Base-by-base conservation (phyloP, 2,888 invertebrate genomes). In the Drosophila kanekoi region DNA sequence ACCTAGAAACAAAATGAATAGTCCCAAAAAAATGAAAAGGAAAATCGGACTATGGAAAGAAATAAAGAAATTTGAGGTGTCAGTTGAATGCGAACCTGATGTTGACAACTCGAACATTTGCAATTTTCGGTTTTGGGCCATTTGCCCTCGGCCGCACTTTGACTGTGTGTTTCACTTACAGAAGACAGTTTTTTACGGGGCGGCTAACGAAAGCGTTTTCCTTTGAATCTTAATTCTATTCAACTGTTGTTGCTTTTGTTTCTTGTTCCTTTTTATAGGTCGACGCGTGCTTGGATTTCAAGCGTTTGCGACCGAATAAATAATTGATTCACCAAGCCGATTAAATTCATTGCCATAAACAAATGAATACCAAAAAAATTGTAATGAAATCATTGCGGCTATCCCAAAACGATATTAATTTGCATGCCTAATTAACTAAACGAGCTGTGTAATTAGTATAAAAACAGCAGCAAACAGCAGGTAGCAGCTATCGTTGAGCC, bases 401-500 rank as follows among this genome's bases (percentile, higher is more conserved):
- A 37, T 18, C 8, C 32, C 20, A 20, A 66, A 43, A 61, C 33
- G 28, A 37, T 63, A 74, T 83, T 76, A 78, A 83, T 83, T 83
- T 73, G 73, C 83, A 86, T 86, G 32, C 49, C 49, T 63, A 83
- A 83, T 83, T 78, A 80, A 67, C 70, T 61, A 77, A 83, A 86
- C 74, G 81, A 71, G 73, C 77, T 70, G 76, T 48, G 69, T 80
- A 83, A 83, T 86, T 86, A 76, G 76, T 65, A 54, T 32, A 66
- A 77, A 78, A 73, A 53, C 33, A 1, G 28, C n/a, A n/a, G 1
- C 32, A 18, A 68, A 35, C 23, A 53, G 23, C 43, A 53, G 47
- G 28, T 59, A 37, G 35, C 52, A 57, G 48, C 48, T 57, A 48
- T 62, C 56, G 48, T 60, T 59, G 56, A 35, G 57, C 48, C 45